Conservation (phyloP, 2,113 vertebrate species). For the human (Homo sapiens) region DNA sequence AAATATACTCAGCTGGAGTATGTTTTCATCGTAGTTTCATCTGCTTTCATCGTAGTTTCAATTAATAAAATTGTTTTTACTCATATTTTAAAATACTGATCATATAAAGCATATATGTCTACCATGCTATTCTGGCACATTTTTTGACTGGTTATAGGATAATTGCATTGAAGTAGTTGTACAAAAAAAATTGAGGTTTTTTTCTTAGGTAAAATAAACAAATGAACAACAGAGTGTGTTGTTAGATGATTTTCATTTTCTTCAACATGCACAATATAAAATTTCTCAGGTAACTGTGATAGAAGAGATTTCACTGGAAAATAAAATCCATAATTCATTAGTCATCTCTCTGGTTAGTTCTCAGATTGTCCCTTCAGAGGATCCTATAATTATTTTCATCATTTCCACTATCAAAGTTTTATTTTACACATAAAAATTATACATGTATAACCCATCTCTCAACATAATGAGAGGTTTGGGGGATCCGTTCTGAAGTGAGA, state of each 20-base stretch:
- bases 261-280: neutral
- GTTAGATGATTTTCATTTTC: slow-evolving; percentile 24
- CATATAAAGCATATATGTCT: neutral
- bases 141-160: neutral
- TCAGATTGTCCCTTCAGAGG: slow-evolving; percentile 19
- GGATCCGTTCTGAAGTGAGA: neutral
- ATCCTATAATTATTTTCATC: neutral
- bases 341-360: neutral
- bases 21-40: neutral
- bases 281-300: neutral
- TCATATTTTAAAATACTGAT: neutral
- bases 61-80: neutral
- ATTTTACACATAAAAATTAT: slow-evolving; percentile 49
- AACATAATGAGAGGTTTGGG: neutral
- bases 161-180: neutral
- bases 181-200: neutral
- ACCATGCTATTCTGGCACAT: neutral
- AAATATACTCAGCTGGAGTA: neutral
- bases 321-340: slow-evolving; percentile 53
- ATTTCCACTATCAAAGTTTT: slow-evolving; percentile 28
- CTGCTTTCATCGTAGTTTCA: neutral
- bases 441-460: neutral
- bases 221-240: neutral
- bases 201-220: slow-evolving; percentile 19
- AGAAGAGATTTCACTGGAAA: slow-evolving; percentile 35